Evolutionary conservation across 2,113 vertebrate species (phyloP).

Genomic region (Cyprinodon variegatus): DNA sequence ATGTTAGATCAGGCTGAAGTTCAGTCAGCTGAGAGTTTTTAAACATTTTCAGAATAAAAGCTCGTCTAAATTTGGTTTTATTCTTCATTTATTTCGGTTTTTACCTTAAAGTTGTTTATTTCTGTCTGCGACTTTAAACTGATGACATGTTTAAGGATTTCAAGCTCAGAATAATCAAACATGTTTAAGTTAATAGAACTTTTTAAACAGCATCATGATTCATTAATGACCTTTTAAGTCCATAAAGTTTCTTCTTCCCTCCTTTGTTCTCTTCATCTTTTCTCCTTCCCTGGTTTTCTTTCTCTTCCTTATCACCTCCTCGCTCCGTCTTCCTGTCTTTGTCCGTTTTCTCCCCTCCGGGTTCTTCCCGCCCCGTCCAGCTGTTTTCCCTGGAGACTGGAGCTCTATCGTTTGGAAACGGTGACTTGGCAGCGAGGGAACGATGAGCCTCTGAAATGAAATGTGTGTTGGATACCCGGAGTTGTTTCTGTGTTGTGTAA

Average conservation of each 20-base stretch:
- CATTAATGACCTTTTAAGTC: neutral
- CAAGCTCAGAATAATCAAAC: neutral
- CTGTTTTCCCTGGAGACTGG: conserved; percentile 17
- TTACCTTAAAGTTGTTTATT: neutral
- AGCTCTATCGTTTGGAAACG: neutral
- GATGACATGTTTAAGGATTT: neutral
- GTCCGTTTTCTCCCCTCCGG: accelerated
- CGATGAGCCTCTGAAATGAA: neutral
- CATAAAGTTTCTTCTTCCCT: conserved; percentile 30
- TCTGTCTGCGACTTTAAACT: neutral
- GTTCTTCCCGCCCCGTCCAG: conserved; percentile 7
- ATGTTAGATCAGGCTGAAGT: too few relatives aligned
- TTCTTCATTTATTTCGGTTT: neutral
- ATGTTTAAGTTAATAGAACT: neutral
- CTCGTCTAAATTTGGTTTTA: neutral
- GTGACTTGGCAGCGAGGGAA: neutral
- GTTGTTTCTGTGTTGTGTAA: conserved; percentile 40
- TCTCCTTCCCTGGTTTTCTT: neutral
- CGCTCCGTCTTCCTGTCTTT: conserved; percentile 12
- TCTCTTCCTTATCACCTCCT: conserved; percentile 9
- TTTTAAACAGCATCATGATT: neutral
- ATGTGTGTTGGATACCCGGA: neutral
- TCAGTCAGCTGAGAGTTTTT: too few relatives aligned
- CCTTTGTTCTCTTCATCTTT: neutral
- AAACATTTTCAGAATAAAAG: too few relatives aligned